Conservation (phyloP, 2,113 vertebrate species). For the Kobus ellipsiprymnus region DNA sequence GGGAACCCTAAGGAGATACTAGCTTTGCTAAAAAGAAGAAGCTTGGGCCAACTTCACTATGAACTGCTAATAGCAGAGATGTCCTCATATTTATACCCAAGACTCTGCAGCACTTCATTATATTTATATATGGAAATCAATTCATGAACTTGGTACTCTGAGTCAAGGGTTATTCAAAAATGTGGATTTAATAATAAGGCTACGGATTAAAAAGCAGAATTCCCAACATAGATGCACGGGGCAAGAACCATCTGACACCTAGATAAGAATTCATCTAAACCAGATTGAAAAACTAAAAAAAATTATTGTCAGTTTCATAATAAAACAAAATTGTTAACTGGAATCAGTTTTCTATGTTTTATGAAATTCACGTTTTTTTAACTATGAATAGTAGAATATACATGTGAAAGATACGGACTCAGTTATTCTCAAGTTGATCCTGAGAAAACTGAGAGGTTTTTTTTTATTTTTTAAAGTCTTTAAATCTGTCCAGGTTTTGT, state of each 20-base stretch:
- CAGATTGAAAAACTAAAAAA: background rate
- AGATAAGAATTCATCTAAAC: background rate
- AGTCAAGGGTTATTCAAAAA: background rate
- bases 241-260: background rate
- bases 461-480: background rate
- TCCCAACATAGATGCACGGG: background rate
- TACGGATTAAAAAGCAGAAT: background rate
- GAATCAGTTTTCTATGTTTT: background rate
- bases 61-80: background rate
- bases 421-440: background rate
- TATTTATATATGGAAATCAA: background rate
- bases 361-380: background rate
- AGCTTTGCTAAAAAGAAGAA: background rate
- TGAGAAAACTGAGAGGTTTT: background rate
- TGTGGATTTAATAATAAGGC: background rate
- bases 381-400: background rate
- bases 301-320: background rate
- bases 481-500: background rate
- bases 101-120: background rate
- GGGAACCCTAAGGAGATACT: background rate
- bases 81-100: background rate
- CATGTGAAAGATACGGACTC: background rate
- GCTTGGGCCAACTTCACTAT: background rate
- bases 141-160: background rate
- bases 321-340: constrained; percentile 1